phyloP scores from a whole-genome alignment of 2,113 vertebrate species.

The Myxocyprinus asiaticus region DNA sequence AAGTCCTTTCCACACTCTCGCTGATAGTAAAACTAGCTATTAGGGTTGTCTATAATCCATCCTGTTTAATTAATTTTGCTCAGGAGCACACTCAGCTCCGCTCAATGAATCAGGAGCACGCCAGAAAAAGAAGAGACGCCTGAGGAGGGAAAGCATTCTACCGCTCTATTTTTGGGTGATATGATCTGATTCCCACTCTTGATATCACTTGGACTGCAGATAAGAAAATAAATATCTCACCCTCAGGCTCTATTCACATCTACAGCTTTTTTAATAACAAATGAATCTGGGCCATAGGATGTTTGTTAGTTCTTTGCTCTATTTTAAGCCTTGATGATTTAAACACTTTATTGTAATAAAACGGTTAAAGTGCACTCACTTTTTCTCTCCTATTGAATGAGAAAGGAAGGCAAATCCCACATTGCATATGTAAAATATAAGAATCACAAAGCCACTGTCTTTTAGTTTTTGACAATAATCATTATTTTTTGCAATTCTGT shows the following conservation, averaged over 20 bases:
- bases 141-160: conserved; percentile 47
- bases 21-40: conserved; percentile 20
- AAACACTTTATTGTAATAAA: conserved; percentile 4
- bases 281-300: conserved; percentile 23
- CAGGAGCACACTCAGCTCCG: conserved; percentile 47
- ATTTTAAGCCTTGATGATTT: not conserved
- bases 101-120: conserved; percentile 56
- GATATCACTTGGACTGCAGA: conserved; percentile 57
- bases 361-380: not conserved
- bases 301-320: not conserved
- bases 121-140: conserved; percentile 47
- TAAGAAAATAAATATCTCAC: conserved; percentile 44
- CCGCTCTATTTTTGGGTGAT: conserved; percentile 44
- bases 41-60: conserved; percentile 42
- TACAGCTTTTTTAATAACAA: conserved; percentile 37
- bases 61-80: conserved; percentile 59
- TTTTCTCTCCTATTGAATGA: not conserved
- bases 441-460: not conserved
- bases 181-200: conserved; percentile 55
- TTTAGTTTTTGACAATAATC: not conserved
- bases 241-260: conserved; percentile 41
- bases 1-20: not conserved
- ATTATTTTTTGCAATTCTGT: not conserved
- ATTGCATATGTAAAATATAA: not conserved
- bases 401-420: not conserved